These are phyloP conservation scores for Mesorhabditis sp. DNA, from an alignment of 2,888 invertebrate species.

Conservation along the genomic window DNA sequence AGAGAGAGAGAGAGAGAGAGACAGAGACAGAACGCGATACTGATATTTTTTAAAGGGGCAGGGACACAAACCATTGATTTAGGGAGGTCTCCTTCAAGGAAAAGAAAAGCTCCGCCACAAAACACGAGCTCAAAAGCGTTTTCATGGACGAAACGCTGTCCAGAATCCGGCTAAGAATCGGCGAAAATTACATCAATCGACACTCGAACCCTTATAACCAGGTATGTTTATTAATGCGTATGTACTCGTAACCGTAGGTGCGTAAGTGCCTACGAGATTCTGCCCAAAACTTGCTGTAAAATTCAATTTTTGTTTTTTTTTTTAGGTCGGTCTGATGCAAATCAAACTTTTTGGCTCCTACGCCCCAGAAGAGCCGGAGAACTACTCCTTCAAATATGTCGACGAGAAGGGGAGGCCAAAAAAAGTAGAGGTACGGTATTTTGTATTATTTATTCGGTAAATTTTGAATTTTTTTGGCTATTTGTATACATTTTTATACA, in stretches of 20 bases:
- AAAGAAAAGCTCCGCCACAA: slow-evolving; percentile 17
- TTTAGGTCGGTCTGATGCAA: slow-evolving; percentile 34
- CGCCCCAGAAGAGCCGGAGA: slow-evolving; percentile 19
- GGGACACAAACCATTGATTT: slow-evolving; percentile 1
- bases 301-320: neutral
- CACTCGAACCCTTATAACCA: slow-evolving; percentile 14
- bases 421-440: slow-evolving; percentile 6
- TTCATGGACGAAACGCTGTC: slow-evolving; percentile 32
- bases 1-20: too few relatives aligned
- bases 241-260: too few relatives aligned
- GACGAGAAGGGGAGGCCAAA: slow-evolving; percentile 10
- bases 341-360: slow-evolving; percentile 32
- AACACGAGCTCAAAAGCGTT: slow-evolving; percentile 39
- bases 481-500: too few relatives aligned
- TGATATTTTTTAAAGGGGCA: neutral
- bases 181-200: slow-evolving; percentile 14
- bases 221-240: neutral
- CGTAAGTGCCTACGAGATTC: neutral
- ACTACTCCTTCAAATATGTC: slow-evolving; percentile 15
- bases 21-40: too few relatives aligned
- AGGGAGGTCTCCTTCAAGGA: slow-evolving; percentile 28
- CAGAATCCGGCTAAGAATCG: slow-evolving; percentile 10
- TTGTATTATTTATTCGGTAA: neutral
- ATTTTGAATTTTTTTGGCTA: too few relatives aligned
- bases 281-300: neutral